Conservation (phyloP, 2,797 vertebrate genomes). For the Pachyuromys duprasi region DNA sequence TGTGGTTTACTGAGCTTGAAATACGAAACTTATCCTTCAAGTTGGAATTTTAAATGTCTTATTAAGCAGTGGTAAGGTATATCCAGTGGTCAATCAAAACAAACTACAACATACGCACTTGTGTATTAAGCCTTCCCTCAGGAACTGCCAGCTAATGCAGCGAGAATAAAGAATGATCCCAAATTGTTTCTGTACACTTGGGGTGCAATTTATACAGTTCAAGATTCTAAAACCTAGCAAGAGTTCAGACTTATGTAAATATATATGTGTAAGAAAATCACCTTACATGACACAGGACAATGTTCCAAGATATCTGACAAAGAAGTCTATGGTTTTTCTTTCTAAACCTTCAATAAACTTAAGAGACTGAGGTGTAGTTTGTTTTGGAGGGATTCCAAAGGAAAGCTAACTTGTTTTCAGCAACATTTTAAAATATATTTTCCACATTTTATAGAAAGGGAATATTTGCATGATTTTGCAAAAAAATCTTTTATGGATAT, state of each 20-base stretch:
- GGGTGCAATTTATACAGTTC: not conserved
- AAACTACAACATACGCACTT: constrained; percentile 79
- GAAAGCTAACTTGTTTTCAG: not conserved
- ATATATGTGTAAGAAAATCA: not conserved
- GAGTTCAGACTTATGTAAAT: not conserved
- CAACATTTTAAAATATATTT: constrained; percentile 6
- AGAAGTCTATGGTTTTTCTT: not conserved
- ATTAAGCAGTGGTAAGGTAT: constrained; percentile 83
- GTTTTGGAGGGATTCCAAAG: not conserved
- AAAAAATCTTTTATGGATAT: not conserved
- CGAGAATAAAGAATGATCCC: not conserved
- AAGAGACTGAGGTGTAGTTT: not conserved
- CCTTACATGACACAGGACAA: not conserved
- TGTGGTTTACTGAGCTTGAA: constrained; percentile 85
- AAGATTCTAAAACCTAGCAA: not conserved
- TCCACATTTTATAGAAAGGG: constrained; percentile 16
- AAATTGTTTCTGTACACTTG: constrained; percentile 3
- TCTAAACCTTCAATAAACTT: not conserved
- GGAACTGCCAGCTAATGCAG: constrained; percentile 67
- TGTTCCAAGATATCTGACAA: not conserved
- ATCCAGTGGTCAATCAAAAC: constrained; percentile 83
- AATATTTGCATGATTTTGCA: not conserved
- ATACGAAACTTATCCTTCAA: constrained; percentile 85
- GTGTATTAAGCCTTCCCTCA: constrained; percentile 72
- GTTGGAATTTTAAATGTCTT: constrained; percentile 86